Conservation (phyloP, 2,113 vertebrate genomes). For the Lagopus leucura region DNA sequence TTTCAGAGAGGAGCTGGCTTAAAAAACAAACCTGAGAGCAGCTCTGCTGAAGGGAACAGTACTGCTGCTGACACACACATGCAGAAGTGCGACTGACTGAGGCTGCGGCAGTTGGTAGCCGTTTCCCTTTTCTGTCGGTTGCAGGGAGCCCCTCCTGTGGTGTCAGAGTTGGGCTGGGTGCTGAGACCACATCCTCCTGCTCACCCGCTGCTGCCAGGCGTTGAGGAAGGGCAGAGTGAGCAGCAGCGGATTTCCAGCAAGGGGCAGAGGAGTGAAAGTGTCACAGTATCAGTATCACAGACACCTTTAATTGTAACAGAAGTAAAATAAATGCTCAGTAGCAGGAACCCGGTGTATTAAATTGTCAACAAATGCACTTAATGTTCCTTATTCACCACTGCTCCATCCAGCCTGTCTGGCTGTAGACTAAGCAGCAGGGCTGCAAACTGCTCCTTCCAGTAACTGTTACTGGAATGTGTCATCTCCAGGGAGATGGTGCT, state of each 20-base stretch:
- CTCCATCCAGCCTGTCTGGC: neutral
- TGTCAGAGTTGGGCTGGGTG: neutral
- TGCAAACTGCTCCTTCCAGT: neutral
- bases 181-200: neutral
- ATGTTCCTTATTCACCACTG: neutral
- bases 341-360: neutral
- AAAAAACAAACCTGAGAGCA: neutral
- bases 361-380: neutral
- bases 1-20: neutral
- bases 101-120: neutral
- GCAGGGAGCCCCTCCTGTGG: neutral
- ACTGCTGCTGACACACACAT: neutral
- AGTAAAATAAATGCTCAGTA: neutral
- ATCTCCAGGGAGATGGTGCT: neutral
- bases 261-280: neutral
- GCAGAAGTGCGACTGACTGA: neutral
- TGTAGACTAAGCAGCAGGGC: neutral
- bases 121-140: neutral
- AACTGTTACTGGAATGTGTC: neutral
- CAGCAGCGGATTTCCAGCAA: fast-evolving
- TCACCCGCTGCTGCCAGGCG: neutral
- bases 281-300: neutral
- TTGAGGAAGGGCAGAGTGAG: neutral
- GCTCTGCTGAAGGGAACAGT: neutral
- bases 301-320: neutral